phyloP scores from a whole-genome alignment of 1,140 invertebrate species.

The Drosophila guanche region DNA sequence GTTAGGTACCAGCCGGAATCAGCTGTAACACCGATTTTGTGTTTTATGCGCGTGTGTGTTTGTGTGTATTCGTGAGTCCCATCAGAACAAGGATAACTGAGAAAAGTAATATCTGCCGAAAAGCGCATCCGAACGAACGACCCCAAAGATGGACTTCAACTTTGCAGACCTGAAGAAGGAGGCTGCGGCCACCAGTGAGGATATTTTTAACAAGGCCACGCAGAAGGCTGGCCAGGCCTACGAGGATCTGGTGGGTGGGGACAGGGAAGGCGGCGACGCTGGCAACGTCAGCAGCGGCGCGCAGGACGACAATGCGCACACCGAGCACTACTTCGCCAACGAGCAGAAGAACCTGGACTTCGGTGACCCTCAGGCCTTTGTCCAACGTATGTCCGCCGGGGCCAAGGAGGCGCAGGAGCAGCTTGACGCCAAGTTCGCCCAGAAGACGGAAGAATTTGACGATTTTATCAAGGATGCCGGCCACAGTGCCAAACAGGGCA shows the following conservation, averaged over 20 bases:
- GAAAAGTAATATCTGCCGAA: conserved; percentile 13
- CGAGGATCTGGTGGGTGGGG: conserved; percentile 11
- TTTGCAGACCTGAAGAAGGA: conserved; percentile 78
- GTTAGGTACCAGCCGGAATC: conserved; percentile 10
- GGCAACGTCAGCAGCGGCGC: conserved; percentile 60
- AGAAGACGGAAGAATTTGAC: conserved; percentile 63
- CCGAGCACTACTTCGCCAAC: conserved; percentile 76
- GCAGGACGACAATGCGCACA: conserved; percentile 78
- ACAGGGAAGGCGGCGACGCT: conserved; percentile 2
- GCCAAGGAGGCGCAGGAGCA: conserved; percentile 75
- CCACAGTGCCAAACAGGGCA: conserved; percentile 52
- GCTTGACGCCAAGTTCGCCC: conserved; percentile 71
- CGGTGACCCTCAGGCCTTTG: conserved; percentile 72
- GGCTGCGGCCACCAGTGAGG: conserved; percentile 67
- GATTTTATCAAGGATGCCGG: conserved; percentile 60
- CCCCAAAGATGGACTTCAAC: conserved; percentile 68
- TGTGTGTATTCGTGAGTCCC: conserved; percentile 26
- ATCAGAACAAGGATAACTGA: conserved; percentile 38
- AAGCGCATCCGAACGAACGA: not conserved
- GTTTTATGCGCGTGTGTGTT: conserved; percentile 13
- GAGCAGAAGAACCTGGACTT: conserved; percentile 75
- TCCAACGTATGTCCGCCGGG: conserved; percentile 71
- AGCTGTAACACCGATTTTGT: conserved; percentile 14
- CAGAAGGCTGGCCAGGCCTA: conserved; percentile 40
- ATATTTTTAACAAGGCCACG: conserved; percentile 54